These are phyloP conservation scores for Ganaspis sp. DNA, from an alignment of 1,140 invertebrate species.

Conservation along the genomic window DNA sequence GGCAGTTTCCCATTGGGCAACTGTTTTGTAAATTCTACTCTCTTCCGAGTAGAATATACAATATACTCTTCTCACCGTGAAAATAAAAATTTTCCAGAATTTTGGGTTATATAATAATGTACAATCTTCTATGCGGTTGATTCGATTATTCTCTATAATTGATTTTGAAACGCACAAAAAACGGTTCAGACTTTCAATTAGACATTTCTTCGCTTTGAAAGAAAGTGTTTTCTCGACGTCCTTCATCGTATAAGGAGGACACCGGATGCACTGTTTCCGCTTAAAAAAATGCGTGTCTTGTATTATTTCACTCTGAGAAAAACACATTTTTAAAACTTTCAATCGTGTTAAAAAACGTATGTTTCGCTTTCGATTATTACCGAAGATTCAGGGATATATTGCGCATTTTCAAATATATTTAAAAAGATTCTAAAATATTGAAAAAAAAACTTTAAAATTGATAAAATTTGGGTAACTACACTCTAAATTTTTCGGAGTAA, in stretches of 20 bases:
- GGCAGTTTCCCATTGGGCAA: no score
- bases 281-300: conserved; percentile 36
- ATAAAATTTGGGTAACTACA: no score
- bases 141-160: neutral
- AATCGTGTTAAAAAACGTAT: conserved; percentile 33
- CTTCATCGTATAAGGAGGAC: conserved; percentile 50
- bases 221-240: conserved; percentile 52
- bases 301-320: neutral
- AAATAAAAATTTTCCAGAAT: no score
- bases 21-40: no score
- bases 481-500: no score
- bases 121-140: neutral
- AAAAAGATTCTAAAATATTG: no score
- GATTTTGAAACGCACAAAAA: neutral
- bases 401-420: no score
- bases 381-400: no score
- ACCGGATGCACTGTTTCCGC: conserved; percentile 58
- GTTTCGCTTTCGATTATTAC: conserved; percentile 32
- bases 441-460: no score
- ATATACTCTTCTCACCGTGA: no score
- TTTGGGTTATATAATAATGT: no score
- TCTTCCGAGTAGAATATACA: no score
- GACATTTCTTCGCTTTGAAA: conserved; percentile 40
- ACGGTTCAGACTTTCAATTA: neutral
- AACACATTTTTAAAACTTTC: neutral